Base-by-base conservation (phyloP, 1,140 invertebrate genomes). In the Drosophila rhopaloa region DNA sequence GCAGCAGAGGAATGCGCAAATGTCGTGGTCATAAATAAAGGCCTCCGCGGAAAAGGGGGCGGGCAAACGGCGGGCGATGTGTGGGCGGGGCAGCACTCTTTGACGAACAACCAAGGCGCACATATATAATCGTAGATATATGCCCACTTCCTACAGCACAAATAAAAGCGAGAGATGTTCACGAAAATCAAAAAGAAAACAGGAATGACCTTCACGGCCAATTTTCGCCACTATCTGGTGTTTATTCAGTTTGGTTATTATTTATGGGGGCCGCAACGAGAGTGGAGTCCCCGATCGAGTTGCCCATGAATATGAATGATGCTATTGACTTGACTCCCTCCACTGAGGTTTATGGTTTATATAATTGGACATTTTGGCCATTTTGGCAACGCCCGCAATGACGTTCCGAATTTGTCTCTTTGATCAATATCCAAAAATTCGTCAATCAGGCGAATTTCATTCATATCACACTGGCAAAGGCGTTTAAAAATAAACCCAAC, bases 11-110 rank as follows among this genome's bases (percentile, higher is more conserved):
- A 84, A 89, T 89, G 80, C 67, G 60, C 80, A 89, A 89, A 90
- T 89, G 84, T 81, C 81, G 77, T 67, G 61, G 80, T 71, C 81
- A 89, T 89, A 89, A 89, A 89, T 89, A 89, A 89, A 58, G 62
- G 62, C 41, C 57, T 53, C 29, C 29, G 35, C 13, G 54, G 40
- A 38, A 27, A 38, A 54, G 5, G 14, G 19, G 47, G 47, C 19
- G 19, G 14, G 13, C n/a, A 27, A 19, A 13, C 14, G 24, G 43
- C 11, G 19, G 50, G 32, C 7, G 4, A n/a, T n/a, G 32, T 7
- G 35, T 44, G 56, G 38, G 48, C 29, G 40, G 11, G 59, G 27
- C 50, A 38, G 35, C 37, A 32, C 38, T 27, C 44, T 40, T 62
- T 74, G 47, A 65, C 72, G 73, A 76, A 53, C 41, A 41, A 50